phyloP scores from a whole-genome alignment of 2,888 invertebrate species.

The Sinhomidia bicolor region DNA sequence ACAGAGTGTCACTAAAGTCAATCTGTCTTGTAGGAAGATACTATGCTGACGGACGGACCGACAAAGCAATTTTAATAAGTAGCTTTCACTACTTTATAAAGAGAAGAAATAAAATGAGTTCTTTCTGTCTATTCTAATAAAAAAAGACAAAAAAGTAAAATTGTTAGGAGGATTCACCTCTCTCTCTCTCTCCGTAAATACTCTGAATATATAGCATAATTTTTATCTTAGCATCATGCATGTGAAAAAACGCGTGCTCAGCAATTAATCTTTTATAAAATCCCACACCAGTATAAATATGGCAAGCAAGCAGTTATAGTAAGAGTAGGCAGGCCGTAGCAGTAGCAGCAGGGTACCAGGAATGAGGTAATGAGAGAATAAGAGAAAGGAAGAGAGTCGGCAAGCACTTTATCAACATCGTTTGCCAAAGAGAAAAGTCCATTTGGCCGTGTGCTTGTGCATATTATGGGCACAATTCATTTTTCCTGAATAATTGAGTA shows the following conservation, averaged over 20 bases:
- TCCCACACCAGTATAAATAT: background rate
- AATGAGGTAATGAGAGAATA: slow-evolving; percentile 19
- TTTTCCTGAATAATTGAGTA: slow-evolving; percentile 42
- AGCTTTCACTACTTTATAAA: background rate
- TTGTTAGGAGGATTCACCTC: background rate
- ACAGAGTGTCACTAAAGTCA: too few relatives aligned
- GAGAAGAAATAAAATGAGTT: background rate
- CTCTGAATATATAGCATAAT: too few relatives aligned
- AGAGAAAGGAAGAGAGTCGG: background rate
- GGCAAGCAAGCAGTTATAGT: too few relatives aligned
- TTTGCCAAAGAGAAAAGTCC: slow-evolving; percentile 26
- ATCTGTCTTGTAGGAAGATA: too few relatives aligned
- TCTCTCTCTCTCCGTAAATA: background rate
- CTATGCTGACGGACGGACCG: too few relatives aligned
- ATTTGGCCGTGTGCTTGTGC: slow-evolving; percentile 28
- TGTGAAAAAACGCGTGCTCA: slow-evolving; percentile 9
- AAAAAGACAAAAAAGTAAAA: background rate
- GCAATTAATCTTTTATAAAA: slow-evolving; percentile 35
- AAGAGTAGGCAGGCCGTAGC: too few relatives aligned
- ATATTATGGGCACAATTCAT: slow-evolving; percentile 33
- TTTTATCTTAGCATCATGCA: background rate
- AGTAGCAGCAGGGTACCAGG: too few relatives aligned
- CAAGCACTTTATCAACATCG: slow-evolving; percentile 30
- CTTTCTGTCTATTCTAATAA: background rate
- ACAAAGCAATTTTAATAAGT: too few relatives aligned